These are phyloP conservation scores for Vulpes ferrilata DNA, from an alignment of 2,113 vertebrate species.

Conservation along the genomic window DNA sequence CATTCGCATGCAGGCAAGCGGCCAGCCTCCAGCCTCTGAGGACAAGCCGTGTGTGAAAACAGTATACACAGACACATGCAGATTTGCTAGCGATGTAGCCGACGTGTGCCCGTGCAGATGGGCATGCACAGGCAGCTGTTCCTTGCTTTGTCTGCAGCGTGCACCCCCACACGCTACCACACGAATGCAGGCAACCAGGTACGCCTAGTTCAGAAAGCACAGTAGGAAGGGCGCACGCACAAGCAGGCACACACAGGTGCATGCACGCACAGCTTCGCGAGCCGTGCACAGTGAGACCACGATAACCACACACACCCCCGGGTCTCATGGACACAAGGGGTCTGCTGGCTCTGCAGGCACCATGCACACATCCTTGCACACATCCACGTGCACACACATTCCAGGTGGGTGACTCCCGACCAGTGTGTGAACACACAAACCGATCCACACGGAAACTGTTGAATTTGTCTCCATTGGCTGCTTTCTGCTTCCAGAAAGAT, in stretches of 20 bases:
- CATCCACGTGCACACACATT: accelerated
- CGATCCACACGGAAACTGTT: accelerated
- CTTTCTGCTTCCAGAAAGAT: conserved; percentile 88
- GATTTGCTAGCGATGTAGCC: not conserved
- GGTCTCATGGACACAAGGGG: not conserved
- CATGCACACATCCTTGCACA: not conserved
- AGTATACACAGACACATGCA: not conserved
- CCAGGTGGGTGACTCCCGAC: accelerated
- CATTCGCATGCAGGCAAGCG: accelerated
- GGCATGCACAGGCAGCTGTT: accelerated
- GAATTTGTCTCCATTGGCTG: conserved; percentile 12
- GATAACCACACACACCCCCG: too few species aligned
- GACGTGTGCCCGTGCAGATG: not conserved
- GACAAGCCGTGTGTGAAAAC: not conserved
- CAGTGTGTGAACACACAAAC: not conserved
- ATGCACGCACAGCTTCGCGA: not conserved
- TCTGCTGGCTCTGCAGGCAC: not conserved
- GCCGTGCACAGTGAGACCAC: too few species aligned
- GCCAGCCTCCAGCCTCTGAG: not conserved
- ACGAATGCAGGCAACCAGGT: not conserved
- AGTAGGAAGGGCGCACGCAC: not conserved
- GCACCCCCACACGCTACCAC: not conserved
- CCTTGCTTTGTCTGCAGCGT: not conserved
- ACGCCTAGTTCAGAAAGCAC: not conserved
- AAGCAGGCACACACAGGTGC: accelerated